Evolutionary conservation across 2,797 vertebrate species (phyloP).

Genomic region (Poeciliopsis paucimaculata): DNA sequence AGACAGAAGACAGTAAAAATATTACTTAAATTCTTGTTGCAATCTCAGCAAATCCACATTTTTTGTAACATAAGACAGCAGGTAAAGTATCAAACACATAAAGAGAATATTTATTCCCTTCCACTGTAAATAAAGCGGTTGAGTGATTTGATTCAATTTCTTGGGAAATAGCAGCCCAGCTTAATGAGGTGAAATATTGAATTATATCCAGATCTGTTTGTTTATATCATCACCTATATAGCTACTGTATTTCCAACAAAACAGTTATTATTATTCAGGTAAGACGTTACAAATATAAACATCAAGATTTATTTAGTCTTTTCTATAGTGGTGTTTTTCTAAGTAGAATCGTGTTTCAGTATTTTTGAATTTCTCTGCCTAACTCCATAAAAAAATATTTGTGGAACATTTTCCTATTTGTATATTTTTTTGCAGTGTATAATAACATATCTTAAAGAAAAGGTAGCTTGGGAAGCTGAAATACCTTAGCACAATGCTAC

Average conservation of each 20-base stretch:
- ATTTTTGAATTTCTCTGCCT: too few relatives aligned
- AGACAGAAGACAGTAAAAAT: not conserved
- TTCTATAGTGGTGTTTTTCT: not conserved
- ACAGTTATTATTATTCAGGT: not conserved
- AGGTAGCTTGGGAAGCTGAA: too few relatives aligned
- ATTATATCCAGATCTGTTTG: constrained; percentile 4
- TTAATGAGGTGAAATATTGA: constrained; percentile 2
- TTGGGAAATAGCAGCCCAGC: not conserved
- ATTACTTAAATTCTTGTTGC: not conserved
- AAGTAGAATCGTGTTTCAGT: not conserved
- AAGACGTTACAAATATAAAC: not conserved
- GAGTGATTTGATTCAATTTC: constrained; percentile 28
- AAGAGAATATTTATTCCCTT: constrained; percentile 1
- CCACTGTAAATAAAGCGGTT: constrained; percentile 7
- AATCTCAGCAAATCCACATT: not conserved
- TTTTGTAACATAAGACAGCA: not conserved
- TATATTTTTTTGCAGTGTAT: too few relatives aligned
- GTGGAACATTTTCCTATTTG: too few relatives aligned
- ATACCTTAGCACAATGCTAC: too few relatives aligned
- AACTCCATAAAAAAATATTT: too few relatives aligned
- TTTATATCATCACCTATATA: not conserved
- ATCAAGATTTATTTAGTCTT: not conserved
- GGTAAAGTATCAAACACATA: not conserved
- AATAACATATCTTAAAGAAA: too few relatives aligned
- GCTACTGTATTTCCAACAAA: not conserved